Evolutionary conservation across 1,140 invertebrate species (phyloP).

Genomic region (Lucilia sericata): DNA sequence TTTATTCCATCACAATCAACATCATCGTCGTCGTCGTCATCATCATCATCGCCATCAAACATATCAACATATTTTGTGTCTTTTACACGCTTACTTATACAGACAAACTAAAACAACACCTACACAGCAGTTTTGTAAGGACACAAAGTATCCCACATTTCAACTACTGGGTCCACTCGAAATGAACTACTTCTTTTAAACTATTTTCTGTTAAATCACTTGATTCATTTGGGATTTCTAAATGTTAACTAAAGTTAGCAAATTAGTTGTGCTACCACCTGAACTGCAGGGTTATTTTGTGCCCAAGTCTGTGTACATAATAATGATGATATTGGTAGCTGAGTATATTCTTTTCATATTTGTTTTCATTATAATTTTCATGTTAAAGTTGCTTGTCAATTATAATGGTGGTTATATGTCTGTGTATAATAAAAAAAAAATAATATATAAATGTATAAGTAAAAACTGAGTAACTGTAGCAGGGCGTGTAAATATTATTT

Average conservation of each 20-base stretch:
- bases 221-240: too few relatives aligned
- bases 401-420: conserved; percentile 7
- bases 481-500: too few relatives aligned
- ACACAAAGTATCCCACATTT: too few relatives aligned
- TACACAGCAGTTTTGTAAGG: neutral
- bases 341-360: neutral
- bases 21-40: neutral
- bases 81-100: neutral
- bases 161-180: too few relatives aligned
- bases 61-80: conserved; percentile 1
- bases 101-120: neutral
- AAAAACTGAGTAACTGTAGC: neutral
- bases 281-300: neutral
- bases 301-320: neutral
- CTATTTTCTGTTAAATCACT: too few relatives aligned
- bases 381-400: conserved; percentile 17
- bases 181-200: too few relatives aligned
- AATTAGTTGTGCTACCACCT: too few relatives aligned
- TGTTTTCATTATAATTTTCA: conserved; percentile 27
- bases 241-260: too few relatives aligned
- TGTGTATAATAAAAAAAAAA: too few relatives aligned
- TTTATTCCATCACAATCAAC: neutral
- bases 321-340: neutral
- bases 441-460: neutral
- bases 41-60: neutral